Base-by-base conservation (phyloP, 2,888 invertebrate species). In the Petrolisthes cinctipes region DNA sequence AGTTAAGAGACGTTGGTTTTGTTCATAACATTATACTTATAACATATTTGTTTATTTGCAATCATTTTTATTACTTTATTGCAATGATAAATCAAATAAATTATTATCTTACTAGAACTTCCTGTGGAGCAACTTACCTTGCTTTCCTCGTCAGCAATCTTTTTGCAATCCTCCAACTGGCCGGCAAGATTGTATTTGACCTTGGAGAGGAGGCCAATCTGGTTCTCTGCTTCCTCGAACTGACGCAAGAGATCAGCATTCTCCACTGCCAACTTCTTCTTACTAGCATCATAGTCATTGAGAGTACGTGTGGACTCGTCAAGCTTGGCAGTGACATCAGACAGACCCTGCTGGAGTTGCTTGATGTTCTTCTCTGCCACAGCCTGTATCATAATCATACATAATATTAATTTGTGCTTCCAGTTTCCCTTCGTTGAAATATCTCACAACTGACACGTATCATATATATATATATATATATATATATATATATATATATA, bases 141-240 rank as follows among this genome's bases (percentile, higher is more conserved):
- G 83, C 95, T 95, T 92, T 97, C 97, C 11, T 96, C 96, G 92
- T 96, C 96, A 51, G 95, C 94, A 91, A 97, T 95, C 89, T 96
- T 95, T 92, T 98, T 95, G 95, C 93, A 98, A 97, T 75, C 96
- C 95, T 14, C 95, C 94, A 75, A 95, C 95, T 93, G 96, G 96
- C 92, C 98, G 98, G 89, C 96, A 96, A 94, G 92, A 80, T 92
- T 92, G 71, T 92, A 91, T 91, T 94, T 92, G 23, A 91, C 82
- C 91, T 94, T 94, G 91, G 92, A 92, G 53, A 89, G 68, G 57
- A 75, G 78, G n/a, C 75, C 76, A n/a, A 89, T 93, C 91, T 91
- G 93, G 92, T 93, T 93, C 92, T 94, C 94, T 76, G 94, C 93
- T 82, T 94, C 94, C 91, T 94, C 94, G 80, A 94, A 92, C 91